Base-by-base conservation (phyloP, 1,140 invertebrate genomes). In the Coelopa frigida region DNA sequence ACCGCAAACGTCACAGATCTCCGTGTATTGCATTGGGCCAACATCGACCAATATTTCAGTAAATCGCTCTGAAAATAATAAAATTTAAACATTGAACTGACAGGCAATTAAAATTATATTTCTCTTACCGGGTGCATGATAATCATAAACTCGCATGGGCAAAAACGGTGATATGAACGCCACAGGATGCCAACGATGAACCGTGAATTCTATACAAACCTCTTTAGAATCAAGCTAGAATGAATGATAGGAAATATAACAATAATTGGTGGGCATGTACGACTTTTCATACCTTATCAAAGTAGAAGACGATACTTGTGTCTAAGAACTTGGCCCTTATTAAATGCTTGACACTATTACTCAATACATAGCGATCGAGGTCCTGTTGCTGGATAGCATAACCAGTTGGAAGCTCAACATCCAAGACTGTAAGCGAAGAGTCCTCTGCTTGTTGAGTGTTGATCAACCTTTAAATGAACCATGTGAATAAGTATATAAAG, bases 1-100 rank as follows among this genome's bases (percentile, higher is more conserved):
- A 24, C 94, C 94, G 66, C 94, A 98, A n/a, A 97, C 94, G 65
- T 96, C 90, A 63, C 94, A 98, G 51, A 98, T 94, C 68, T 94
- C 94, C 21, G 96, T 72, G 12, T 87, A 74, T 68, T 94, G 93
- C 3, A 92, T 85, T 20, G 88, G 81, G 37, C 89, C 76, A 3
- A 89, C 81, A 60, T 94, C 89, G 59, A 95, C 93, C 70, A 97
- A 87, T 0, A 85, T 85, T 73, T 94, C 89, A 61, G 95, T 95
- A 73, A 90, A 95, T 36, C 91, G 82, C 70, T 95, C 93, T 91
- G 75, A 14, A 76, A 79, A 51, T n/a, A 54, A 54, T 53, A 52
- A 12, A 27, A 0, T 4, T 12, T 36, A n/a, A 36, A 36, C n/a
- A n/a, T n/a, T n/a, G n/a, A n/a, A n/a, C n/a, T n/a, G n/a, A n/a